phyloP scores from a whole-genome alignment of 1,140 invertebrate species.

The Zaprionus capensis region DNA sequence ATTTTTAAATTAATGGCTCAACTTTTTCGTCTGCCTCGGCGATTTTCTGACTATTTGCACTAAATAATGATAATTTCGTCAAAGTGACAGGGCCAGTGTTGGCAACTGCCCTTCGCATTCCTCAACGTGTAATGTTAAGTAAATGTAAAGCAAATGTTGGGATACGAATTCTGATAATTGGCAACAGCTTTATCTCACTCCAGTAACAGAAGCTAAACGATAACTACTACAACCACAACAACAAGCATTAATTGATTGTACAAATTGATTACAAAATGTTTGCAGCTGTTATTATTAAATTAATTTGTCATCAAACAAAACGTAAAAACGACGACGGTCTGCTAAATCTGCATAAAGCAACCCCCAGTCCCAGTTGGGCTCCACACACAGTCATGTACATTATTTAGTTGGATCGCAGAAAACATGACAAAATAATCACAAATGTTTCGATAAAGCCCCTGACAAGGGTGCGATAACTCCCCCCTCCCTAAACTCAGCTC shows the following conservation, averaged over 20 bases:
- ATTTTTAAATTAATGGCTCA: slow-evolving; percentile 64
- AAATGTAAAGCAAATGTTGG: not conserved
- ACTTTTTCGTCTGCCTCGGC: slow-evolving; percentile 42
- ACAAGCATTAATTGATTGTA: slow-evolving; percentile 68
- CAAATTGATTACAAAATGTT: slow-evolving; percentile 79
- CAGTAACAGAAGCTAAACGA: slow-evolving; percentile 16
- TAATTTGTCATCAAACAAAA: slow-evolving; percentile 80
- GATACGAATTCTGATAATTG: slow-evolving; percentile 21
- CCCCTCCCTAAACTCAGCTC: slow-evolving; percentile 29
- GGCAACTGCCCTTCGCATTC: not conserved
- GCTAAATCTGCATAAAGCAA: slow-evolving; percentile 75
- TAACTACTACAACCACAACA: slow-evolving; percentile 37
- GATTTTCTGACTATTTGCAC: slow-evolving; percentile 54
- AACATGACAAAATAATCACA: slow-evolving; percentile 79
- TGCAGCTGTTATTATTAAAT: slow-evolving; percentile 81
- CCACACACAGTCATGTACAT: slow-evolving; percentile 39
- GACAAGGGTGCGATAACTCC: slow-evolving; percentile 56
- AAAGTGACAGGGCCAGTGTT: slow-evolving; percentile 19
- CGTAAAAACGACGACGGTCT: slow-evolving; percentile 29
- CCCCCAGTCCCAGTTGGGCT: slow-evolving; percentile 20
- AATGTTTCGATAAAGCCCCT: slow-evolving; percentile 68
- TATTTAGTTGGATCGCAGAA: slow-evolving; percentile 29
- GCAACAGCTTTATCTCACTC: slow-evolving; percentile 18
- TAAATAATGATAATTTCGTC: slow-evolving; percentile 61
- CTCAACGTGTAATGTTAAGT: not conserved